Base-by-base conservation (phyloP, 2,888 invertebrate species). In the Cantharis rustica region DNA sequence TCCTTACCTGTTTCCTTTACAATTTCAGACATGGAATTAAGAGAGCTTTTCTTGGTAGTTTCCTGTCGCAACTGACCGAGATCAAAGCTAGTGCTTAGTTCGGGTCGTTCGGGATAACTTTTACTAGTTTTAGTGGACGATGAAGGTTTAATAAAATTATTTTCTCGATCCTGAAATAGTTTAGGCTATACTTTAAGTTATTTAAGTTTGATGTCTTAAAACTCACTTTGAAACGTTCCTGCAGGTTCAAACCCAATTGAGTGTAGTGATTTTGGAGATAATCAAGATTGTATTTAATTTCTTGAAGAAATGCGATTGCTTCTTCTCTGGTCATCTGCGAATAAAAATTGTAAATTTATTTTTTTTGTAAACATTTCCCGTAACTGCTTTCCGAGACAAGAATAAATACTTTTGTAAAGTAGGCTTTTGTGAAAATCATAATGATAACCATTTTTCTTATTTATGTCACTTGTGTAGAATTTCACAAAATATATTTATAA, bases 251-350 rank as follows among this genome's bases (percentile, higher is more conserved):
- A 61, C 87, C 87, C 68, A 90, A 89, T 81, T 91, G 91, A 0
- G 90, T 87, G 86, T 92, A 93, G 84, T 92, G 92, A 13, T 90
- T 90, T 81, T 93, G 93, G 75, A 95, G 88, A 84, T 93, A 93
- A 81, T 93, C 93, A 83, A 95, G 91, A 81, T 94, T 93, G 84
- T 92, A 90, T 84, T 94, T 94, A 82, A 95, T 94, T 84, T 94
- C 94, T 86, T 94, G 93, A 16, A 95, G 88, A 86, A 94, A 95
- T 64, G 90, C 90, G 68, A 95, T 92, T 1, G 95, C 95, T 85
- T 93, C 94, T 86, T 94, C 94, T 70, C 93, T 91, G 11, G 91
- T 89, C 91, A 95, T 93, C 95, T 95, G 79, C 11, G 69, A 31
- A 71, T n/a, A n/a, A n/a, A 27, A 47, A 47, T 47, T n/a, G 7